Conservation (phyloP, 2,797 vertebrate species). For the Bradypodion ventrale region DNA sequence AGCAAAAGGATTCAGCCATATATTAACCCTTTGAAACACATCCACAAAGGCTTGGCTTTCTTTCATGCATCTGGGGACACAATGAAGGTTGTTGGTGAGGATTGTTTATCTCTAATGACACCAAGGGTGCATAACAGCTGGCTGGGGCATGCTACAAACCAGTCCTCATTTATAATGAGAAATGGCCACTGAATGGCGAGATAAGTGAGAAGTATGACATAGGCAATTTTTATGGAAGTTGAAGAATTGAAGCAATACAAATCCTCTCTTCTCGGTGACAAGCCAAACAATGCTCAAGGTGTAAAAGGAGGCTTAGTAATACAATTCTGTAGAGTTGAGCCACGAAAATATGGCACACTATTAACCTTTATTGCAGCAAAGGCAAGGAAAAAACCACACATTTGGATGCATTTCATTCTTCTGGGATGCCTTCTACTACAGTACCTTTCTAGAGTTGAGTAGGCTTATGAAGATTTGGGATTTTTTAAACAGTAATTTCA, state of each 20-base stretch:
- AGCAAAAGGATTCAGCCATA: not conserved
- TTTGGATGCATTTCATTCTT: constrained; percentile 59
- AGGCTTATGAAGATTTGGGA: constrained; percentile 51
- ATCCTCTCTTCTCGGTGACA: not conserved
- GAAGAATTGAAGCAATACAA: constrained; percentile 57
- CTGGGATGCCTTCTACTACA: constrained; percentile 48
- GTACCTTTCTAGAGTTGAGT: constrained; percentile 41
- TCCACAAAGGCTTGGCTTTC: constrained; percentile 12
- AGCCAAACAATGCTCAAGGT: constrained; percentile 51
- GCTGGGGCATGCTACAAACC: constrained; percentile 21
- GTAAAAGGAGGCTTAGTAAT: constrained; percentile 52
- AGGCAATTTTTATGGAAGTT: not conserved
- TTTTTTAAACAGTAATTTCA: constrained; percentile 33
- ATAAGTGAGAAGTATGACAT: constrained; percentile 33
- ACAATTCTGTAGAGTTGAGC: constrained; percentile 63
- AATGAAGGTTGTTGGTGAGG: constrained; percentile 1
- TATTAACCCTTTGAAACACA: not conserved
- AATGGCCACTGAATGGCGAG: constrained; percentile 15
- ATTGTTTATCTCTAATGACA: constrained; percentile 5
- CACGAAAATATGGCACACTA: constrained; percentile 59
- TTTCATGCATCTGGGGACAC: accelerated
- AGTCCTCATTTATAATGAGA: constrained; percentile 31
- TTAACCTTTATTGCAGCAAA: constrained; percentile 56
- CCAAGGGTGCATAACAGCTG: constrained; percentile 1
- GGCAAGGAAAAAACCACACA: constrained; percentile 32